Evolutionary conservation across 2,113 vertebrate species (phyloP), one percentile per base, ranked within the genome.

Genomic region (Hemiscyllium ocellatum): DNA sequence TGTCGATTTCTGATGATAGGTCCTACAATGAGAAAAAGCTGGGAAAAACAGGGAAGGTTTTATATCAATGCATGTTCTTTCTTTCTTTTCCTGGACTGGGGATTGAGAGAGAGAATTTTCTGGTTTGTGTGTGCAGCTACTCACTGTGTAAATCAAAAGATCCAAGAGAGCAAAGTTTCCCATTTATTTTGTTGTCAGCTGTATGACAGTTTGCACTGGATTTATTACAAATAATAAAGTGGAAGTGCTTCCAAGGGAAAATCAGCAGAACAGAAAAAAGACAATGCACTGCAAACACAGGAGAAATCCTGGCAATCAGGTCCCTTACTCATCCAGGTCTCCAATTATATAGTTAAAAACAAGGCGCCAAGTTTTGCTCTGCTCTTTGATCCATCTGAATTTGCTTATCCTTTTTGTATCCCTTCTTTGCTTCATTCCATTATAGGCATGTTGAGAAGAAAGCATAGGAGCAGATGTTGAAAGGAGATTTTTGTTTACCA

Each of bases 201-300:
- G 15, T 93, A 37, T 66, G n/a, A 93, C 89, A 93, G 89, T 20
- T 65, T 37, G 87, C 87, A 91, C 52, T 91, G 89, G 89, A 93
- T 93, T 93, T 66, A 93, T 93, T 17, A 66, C 56, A 66, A 93
- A 91, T 91, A 91, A 66, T 91, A 91, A 93, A 93, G 65, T 10
- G 89, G 0, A 22, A 37, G 19, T 66, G 87, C 13, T 66, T 65
- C 89, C 33, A 93, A 93, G 89, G 61, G 61, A 93, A 93, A 93
- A 19, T 93, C 61, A 37, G 89, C 61, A 68, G 61, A 93, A 90
- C 61, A 93, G 66, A 22, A 93, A 93, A 37, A 68, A 68, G 89
- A 93, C 89, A 66, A 93, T 93, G n/a, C 33, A 66, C 1, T 37
- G 80, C 26, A 61, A 90, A 61, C 12, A 26, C 52, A 61, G 12